Conservation (phyloP, 2,888 invertebrate species). For the Troglohyphantes excavatus region DNA sequence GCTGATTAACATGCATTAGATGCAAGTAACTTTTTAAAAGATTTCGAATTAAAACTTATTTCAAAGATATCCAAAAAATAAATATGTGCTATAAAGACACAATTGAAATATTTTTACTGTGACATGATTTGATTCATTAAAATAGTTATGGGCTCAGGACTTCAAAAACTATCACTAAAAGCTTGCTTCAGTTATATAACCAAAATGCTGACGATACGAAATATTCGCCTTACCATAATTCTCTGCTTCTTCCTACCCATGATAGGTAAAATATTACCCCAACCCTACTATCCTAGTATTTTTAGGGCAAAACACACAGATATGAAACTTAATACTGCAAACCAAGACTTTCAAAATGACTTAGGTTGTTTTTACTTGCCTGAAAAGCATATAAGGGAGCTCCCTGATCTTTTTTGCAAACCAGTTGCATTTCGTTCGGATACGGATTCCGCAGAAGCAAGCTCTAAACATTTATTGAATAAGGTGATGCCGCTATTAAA, state of each 20-base stretch:
- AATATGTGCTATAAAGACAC: no score
- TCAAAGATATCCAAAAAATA: no score
- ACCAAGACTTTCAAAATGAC: background rate
- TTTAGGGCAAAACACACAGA: background rate
- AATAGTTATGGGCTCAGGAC: background rate
- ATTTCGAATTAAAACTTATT: no score
- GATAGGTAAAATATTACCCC: background rate
- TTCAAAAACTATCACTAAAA: background rate
- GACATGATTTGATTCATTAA: background rate
- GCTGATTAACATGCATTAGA: no score
- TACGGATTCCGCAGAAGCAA: background rate
- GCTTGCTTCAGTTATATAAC: background rate
- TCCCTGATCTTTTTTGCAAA: background rate
- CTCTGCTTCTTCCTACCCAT: background rate
- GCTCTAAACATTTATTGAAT: background rate
- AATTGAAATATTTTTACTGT: background rate
- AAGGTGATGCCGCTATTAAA: background rate
- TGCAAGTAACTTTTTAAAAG: no score
- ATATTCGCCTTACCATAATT: background rate
- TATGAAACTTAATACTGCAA: background rate
- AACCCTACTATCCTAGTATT: background rate
- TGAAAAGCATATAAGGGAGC: background rate
- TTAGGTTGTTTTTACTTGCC: background rate
- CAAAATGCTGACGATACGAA: background rate
- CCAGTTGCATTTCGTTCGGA: background rate